phyloP scores from a whole-genome alignment of 2,888 invertebrate species.

The Aporophyla nigra region DNA sequence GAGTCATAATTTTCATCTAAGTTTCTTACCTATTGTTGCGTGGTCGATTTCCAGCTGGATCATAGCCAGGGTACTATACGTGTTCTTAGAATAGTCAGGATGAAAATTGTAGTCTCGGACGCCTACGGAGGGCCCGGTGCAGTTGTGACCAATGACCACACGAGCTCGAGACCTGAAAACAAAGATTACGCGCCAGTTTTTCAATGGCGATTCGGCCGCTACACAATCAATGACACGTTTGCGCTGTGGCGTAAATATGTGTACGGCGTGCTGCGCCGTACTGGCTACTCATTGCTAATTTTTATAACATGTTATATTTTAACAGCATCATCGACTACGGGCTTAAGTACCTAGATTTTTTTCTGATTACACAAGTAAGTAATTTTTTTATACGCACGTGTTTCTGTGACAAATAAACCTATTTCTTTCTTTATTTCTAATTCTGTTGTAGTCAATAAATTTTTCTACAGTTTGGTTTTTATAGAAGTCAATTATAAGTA shows the following conservation, averaged over 20 bases:
- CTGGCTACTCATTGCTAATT: neutral
- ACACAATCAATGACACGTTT: neutral
- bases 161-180: slow-evolving; percentile 8
- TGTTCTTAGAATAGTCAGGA: slow-evolving; percentile 18
- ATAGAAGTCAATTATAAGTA: too few species aligned
- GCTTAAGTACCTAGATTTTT: neutral
- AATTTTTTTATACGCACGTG: neutral
- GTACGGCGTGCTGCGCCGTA: neutral
- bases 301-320: neutral
- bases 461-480: too few species aligned
- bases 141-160: slow-evolving; percentile 8
- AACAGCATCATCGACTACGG: neutral
- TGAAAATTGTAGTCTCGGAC: slow-evolving; percentile 9
- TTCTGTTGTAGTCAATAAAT: too few species aligned
- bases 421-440: too few species aligned
- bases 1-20: too few species aligned
- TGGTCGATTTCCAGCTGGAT: slow-evolving; percentile 28
- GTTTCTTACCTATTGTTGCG: neutral
- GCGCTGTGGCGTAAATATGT: neutral
- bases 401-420: too few species aligned
- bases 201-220: neutral
- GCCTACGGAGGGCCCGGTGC: neutral
- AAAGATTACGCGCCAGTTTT: neutral
- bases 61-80: slow-evolving; percentile 12
- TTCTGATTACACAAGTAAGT: neutral